These are phyloP conservation scores for Rotaria macrura DNA, from an alignment of 2,888 invertebrate genomes.

Conservation along the genomic window DNA sequence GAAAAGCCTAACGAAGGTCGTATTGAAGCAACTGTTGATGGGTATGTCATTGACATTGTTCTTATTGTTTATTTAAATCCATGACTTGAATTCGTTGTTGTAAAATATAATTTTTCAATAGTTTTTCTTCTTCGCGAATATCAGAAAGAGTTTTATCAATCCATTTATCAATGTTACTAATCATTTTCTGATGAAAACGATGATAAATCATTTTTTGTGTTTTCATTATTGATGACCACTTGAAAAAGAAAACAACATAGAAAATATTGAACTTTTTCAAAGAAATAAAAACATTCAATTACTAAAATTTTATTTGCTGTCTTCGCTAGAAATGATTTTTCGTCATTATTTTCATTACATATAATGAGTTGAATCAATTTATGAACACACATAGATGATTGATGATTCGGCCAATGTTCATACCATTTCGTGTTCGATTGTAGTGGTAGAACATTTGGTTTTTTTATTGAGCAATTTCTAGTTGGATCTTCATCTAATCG, in stretches of 20 bases:
- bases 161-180: neutral
- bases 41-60: neutral
- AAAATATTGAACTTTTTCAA: neutral
- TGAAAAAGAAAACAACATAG: neutral
- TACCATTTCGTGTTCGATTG: neutral
- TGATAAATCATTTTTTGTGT: neutral
- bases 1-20: conserved; percentile 14
- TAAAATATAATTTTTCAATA: neutral
- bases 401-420: neutral
- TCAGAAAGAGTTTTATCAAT: neutral
- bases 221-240: neutral
- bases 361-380: neutral
- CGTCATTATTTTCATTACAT: neutral
- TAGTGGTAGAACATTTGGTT: neutral
- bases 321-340: neutral
- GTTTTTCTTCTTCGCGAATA: neutral
- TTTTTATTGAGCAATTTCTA: neutral
- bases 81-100: neutral
- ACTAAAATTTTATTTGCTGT: neutral
- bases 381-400: conserved; percentile 10
- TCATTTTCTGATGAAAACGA: conserved; percentile 20
- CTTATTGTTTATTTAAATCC: neutral
- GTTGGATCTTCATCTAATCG: neutral
- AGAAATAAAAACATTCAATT: neutral
- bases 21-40: conserved; percentile 14